Base-by-base conservation (phyloP, 2,113 vertebrate species). In the Sorex fumeus region DNA sequence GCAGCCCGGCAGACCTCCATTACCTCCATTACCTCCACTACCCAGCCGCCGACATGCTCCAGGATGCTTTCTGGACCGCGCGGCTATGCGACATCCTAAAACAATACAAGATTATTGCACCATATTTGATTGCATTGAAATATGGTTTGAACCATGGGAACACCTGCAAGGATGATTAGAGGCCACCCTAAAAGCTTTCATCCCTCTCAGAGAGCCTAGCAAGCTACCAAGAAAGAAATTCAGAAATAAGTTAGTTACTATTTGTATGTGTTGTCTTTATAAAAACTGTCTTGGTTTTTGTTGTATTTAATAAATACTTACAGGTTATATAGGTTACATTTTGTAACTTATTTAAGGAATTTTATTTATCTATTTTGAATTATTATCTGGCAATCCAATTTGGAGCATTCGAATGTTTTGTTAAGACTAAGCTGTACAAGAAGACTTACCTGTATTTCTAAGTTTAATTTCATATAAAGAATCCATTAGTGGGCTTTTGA, bases 201-300 rank as follows among this genome's bases (percentile, higher is more conserved):
- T n/a, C n/a, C n/a, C n/a, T n/a, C n/a, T n/a, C n/a, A n/a, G n/a
- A n/a, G n/a, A n/a, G n/a, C n/a, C n/a, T n/a, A n/a, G n/a, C n/a
- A n/a, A n/a, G n/a, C n/a, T n/a, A n/a, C n/a, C n/a, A n/a, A n/a
- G 25, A 28, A 91, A 92, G 40, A 93, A 91, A 76, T 71, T 45
- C 0, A 72, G 28, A 30, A 80, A 93, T 40, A 64, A 12, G 36
- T 23, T 84, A 23, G 57, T 57, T 45, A 84, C 10, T 1, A 27
- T 30, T 87, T 25, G 27, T 0, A 32, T 32, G 8, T 28, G 34
- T 34, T 83, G 7, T 45, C 82, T 75, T 81, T 81, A 67, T 66
- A 91, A 83, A 78, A 94, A 86, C 75, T 71, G 78, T 30, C 27
- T 72, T 74, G 67, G 23, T 21, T 62, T 87, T 69, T 91, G 21